phyloP scores from a whole-genome alignment of 2,888 invertebrate species.

The Dasysyrphus tricinctus region DNA sequence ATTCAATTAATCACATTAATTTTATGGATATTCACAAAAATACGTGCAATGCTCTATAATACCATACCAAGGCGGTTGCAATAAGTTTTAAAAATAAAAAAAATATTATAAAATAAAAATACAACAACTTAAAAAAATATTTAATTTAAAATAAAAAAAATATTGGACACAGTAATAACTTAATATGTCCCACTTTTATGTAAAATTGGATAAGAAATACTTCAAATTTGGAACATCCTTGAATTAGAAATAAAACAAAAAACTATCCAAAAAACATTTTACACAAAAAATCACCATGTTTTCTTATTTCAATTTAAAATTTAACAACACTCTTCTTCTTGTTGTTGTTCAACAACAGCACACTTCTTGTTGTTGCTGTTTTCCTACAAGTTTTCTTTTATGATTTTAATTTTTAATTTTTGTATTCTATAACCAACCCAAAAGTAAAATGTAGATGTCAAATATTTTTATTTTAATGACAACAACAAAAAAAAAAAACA shows the following conservation, averaged over 20 bases:
- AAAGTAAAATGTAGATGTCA: conserved; percentile 42
- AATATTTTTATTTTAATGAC: neutral
- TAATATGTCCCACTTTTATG: conserved; percentile 42
- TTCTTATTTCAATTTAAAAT: conserved; percentile 62
- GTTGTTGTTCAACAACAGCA: neutral
- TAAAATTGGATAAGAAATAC: conserved; percentile 65
- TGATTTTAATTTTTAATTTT: conserved; percentile 16
- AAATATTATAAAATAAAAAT: neutral
- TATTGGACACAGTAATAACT: conserved; percentile 38
- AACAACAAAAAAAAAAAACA: neutral
- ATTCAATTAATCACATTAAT: conserved; percentile 80
- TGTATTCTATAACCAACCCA: conserved; percentile 38
- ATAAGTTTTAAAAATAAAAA: conserved; percentile 52
- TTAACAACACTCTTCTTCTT: conserved; percentile 22
- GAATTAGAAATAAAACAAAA: conserved; percentile 67
- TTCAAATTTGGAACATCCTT: conserved; percentile 53
- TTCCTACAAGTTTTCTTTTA: conserved; percentile 20
- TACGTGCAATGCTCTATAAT: conserved; percentile 81
- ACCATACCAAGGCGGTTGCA: conserved; percentile 79
- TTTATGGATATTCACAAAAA: conserved; percentile 81
- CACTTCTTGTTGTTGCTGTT: conserved; percentile 11
- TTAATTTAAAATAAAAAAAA: conserved; percentile 21
- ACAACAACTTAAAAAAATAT: conserved; percentile 4
- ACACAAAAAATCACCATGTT: conserved; percentile 71
- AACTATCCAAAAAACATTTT: conserved; percentile 67